Percentiles rank a stretch among this genome's conserved stretches.
phyloP scores from a whole-genome alignment of 35 echinoderm and acorn worm species.

The Ophiothrix spiculata region DNA sequence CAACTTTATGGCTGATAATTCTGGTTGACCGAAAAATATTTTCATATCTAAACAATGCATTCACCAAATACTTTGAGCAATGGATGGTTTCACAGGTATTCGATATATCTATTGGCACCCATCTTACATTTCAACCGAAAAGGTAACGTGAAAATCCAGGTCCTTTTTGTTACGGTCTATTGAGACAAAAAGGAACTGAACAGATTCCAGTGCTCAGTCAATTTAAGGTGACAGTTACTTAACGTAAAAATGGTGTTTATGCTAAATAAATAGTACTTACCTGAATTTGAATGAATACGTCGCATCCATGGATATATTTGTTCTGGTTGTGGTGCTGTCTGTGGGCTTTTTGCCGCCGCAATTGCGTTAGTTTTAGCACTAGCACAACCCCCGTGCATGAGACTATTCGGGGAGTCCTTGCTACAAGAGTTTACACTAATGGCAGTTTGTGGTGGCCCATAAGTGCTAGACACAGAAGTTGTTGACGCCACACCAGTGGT shows the following conservation, averaged over 20 bases:
- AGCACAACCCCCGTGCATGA: slow-evolving; percentile 33
- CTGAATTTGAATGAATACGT: slow-evolving; percentile 66
- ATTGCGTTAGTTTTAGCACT: slow-evolving; percentile 7
- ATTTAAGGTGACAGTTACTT: neutral
- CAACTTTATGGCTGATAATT: neutral
- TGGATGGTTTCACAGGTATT: neutral
- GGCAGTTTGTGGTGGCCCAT: slow-evolving; percentile 21
- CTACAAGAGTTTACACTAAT: slow-evolving; percentile 21
- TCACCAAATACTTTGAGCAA: neutral
- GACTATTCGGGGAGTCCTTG: slow-evolving; percentile 26
- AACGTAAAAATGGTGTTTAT: no score
- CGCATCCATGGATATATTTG: slow-evolving; percentile 78
- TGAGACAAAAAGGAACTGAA: neutral
- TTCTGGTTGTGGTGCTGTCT: slow-evolving; percentile 47
- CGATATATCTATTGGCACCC: neutral
- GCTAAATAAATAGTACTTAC: neutral
- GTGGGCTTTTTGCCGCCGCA: slow-evolving; percentile 48
- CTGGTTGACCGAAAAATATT: neutral
- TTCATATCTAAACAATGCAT: neutral
- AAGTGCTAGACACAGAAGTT: slow-evolving; percentile 32
- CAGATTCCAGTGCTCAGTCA: neutral
- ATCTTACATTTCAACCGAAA: neutral
- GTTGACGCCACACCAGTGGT: slow-evolving; percentile 36
- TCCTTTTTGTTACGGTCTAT: neutral
- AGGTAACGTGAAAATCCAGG: slow-evolving; percentile 1